Evolutionary conservation across 2,113 vertebrate genomes (phyloP).

Genomic region (Stercorarius parasiticus): DNA sequence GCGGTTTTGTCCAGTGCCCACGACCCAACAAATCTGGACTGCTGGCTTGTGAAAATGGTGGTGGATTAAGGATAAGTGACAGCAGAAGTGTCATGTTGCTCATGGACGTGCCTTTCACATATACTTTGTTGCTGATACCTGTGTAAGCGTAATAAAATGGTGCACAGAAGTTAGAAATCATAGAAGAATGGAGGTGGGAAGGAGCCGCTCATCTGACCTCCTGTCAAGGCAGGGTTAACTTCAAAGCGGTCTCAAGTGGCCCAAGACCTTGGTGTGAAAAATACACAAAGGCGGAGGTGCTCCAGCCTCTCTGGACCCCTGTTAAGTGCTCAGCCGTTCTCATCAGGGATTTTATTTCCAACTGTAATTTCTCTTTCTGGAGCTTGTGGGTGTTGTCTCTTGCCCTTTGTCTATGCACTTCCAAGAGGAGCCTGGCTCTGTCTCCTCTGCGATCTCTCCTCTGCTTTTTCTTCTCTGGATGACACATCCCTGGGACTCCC

Average conservation of each 20-base stretch:
- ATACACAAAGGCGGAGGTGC: accelerated
- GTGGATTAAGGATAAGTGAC: not conserved
- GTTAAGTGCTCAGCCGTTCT: not conserved
- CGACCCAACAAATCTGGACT: not conserved
- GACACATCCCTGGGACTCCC: not conserved
- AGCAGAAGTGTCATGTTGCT: not conserved
- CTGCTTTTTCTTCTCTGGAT: not conserved
- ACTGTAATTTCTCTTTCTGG: not conserved
- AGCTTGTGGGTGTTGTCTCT: not conserved
- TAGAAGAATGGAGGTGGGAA: not conserved
- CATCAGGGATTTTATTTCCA: not conserved
- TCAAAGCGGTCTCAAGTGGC: not conserved
- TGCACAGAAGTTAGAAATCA: not conserved
- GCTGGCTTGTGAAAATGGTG: not conserved
- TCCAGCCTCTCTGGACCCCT: not conserved
- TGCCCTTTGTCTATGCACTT: not conserved
- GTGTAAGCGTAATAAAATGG: not conserved
- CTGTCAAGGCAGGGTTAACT: not conserved
- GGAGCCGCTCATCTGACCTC: not conserved
- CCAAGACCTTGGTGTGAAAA: not conserved
- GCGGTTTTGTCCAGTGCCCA: accelerated
- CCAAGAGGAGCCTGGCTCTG: not conserved
- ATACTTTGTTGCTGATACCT: not conserved
- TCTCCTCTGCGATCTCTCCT: not conserved
- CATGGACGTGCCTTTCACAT: not conserved